A percentile compares a stretch with the other conserved stretches of the same genome.
These are phyloP conservation scores for Circaetus cinerascens DNA, from an alignment of 2,113 vertebrate genomes.

Conservation along the genomic window DNA sequence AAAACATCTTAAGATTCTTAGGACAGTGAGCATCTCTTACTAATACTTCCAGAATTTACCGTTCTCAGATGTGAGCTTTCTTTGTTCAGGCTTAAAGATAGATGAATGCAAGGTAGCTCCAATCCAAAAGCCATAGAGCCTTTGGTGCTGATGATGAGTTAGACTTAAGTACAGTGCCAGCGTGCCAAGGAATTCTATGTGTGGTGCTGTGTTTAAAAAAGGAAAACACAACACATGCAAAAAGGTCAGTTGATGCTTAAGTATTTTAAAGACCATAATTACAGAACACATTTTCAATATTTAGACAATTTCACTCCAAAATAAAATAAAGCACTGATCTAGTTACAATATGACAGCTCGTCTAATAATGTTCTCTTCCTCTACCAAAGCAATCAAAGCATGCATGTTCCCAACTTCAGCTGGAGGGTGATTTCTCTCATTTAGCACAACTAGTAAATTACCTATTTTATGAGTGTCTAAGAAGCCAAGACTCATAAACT, in stretches of 20 bases:
- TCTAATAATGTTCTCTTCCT: background rate
- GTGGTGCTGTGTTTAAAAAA: background rate
- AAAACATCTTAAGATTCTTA: background rate
- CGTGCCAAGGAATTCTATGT: background rate
- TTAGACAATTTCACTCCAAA: background rate
- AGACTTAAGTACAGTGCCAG: background rate
- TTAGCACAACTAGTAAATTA: constrained; percentile 29
- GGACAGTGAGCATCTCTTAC: background rate
- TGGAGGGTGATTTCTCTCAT: constrained; percentile 32
- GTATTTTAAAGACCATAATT: background rate
- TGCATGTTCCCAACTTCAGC: background rate
- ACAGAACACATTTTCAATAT: background rate
- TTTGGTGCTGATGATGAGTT: background rate
- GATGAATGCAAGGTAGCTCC: background rate
- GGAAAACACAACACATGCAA: background rate
- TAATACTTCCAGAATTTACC: background rate
- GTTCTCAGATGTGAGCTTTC: background rate
- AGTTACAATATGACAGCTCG: background rate
- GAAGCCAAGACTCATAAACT: constrained; percentile 33
- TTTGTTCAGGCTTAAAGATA: background rate
- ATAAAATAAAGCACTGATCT: background rate
- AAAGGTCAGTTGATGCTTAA: background rate
- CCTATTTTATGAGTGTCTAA: background rate
- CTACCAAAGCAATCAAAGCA: background rate
- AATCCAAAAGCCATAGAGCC: background rate